Base-by-base conservation (phyloP, 2,797 vertebrate genomes). In the Sebastes glaucus region DNA sequence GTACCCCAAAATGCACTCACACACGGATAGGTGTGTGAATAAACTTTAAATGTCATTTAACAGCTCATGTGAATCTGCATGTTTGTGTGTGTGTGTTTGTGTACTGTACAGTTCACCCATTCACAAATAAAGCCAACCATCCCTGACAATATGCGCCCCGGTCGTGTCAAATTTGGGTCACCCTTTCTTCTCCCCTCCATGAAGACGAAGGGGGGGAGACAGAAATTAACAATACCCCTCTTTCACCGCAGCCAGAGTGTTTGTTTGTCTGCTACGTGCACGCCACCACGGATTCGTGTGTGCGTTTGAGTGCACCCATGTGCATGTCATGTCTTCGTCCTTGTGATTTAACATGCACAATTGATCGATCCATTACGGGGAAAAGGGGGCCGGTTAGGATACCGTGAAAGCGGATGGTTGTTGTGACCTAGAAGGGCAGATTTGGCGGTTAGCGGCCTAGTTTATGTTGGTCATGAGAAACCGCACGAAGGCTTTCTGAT, bases 131-230 rank as follows among this genome's bases (percentile, higher is more conserved):
- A 80, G 74, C 69, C 81, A 63, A 59, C 68, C 85, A 84, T 75
- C 80, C 82, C 81, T 65, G 71, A 87, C 83, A 82, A 87, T 64
- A 86, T 81, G 82, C 56, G 16, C 85, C 82, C 82, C 33, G 70
- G 74, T 87, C 35, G 7, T 84, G 88, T 91, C 87, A 91, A 75
- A 94, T 94, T 74, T 90, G 90, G 93, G 94, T 94, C 94, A 94
- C 77, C 72, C 86, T 92, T 93, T 94, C 80, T 91, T 84, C 62
- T 56, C 69, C 63, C 67, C n/a, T 64, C 63, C 66, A 46, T 68
- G 42, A 87, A 74, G 79, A 88, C 35, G 23, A 86, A 61, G 59
- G 84, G 74, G 78, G 78, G 71, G 27, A 38, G 67, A 59, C n/a
- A 46, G 69, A 81, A 61, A 72, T 71, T 28, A 87, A 94, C 93